Conservation (phyloP, 2,113 vertebrate species). For the Pardalotus punctatus region DNA sequence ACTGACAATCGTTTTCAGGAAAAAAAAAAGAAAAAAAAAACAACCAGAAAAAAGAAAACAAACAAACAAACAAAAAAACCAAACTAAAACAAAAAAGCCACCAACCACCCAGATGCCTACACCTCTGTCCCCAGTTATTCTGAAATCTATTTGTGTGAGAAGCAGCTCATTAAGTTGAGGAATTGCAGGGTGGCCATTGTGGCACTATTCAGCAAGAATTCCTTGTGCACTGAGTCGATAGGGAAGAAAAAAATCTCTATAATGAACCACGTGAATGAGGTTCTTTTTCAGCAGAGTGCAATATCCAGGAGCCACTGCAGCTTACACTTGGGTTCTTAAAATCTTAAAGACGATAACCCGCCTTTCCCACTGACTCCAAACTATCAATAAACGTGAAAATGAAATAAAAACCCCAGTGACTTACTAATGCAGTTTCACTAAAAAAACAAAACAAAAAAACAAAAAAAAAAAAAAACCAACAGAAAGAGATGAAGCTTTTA, state of each 20-base stretch:
- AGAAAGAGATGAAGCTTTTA: not conserved
- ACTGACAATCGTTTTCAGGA: constrained; percentile 21
- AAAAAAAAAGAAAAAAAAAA: too few relatives aligned
- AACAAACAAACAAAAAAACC: not conserved
- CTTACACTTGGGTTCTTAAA: not conserved
- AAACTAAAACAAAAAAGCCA: not conserved
- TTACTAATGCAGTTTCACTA: not conserved
- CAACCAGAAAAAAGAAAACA: too few relatives aligned
- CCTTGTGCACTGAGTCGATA: not conserved
- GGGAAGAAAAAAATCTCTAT: not conserved
- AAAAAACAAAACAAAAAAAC: too few relatives aligned
- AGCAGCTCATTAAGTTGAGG: not conserved
- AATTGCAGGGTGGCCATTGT: not conserved
- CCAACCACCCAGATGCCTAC: not conserved
- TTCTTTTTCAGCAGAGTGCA: not conserved
- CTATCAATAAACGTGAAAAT: not conserved
- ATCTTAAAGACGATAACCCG: not conserved
- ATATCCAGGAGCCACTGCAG: not conserved
- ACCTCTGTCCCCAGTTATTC: not conserved
- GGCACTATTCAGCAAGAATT: not conserved
- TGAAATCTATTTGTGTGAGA: not conserved
- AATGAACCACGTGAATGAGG: constrained; percentile 13
- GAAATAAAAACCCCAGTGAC: not conserved
- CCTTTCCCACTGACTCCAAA: not conserved
- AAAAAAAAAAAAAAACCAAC: fast-evolving